Evolutionary conservation across 92 coral and sea anemone genomes (phyloP), one percentile per base, ranked within the genome.

Genomic region (Parazoanthus swiftii): DNA sequence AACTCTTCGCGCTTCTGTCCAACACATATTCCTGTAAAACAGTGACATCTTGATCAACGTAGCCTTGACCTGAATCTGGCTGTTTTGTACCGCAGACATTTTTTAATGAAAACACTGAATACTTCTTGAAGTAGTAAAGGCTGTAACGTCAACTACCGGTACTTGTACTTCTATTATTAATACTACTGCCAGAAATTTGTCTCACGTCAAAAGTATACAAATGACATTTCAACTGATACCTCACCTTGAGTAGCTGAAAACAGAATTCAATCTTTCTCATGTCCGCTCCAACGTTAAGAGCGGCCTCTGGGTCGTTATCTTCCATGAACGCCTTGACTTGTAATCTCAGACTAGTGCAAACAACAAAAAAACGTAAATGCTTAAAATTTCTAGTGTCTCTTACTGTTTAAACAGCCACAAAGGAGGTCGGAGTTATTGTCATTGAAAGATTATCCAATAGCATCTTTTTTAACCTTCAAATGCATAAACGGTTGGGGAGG

Each of bases 261-360:
- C 97, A 96, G 87, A 83, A 82, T 36, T 93, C 93, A 79, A 96
- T 96, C 88, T 96, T 96, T 63, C 97, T 92, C 99, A 96, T 96
- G 89, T 96, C 99, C 1, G 98, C 99, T 0, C 99, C 99, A 88
- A 96, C 98, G 51, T 91, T 88, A 36, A 96, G 92, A 16, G 79
- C 79, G 44, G 94, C 83, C 50, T 96, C 99, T 21, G 98, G 95
- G 86, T 96, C 99, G 43, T 70, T 74, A 74, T 96, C 99, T 63
- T 96, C 97, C 8, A 96, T 89, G 92, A 90, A 96, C 36, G 92
- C 89, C 63, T 93, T 92, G 65, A 96, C 98, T 86, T 95, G 86
- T 43, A 90, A 75, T 77, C 90, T 94, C 89, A 96, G 88, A 80
- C 99, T 96, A 33, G 35, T 36, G 51, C n/a, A 59, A 1, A 26